Evolutionary conservation across 2,888 invertebrate genomes (phyloP), one percentile per base, ranked within the genome.

Genomic region (Lydus trimaculatus): DNA sequence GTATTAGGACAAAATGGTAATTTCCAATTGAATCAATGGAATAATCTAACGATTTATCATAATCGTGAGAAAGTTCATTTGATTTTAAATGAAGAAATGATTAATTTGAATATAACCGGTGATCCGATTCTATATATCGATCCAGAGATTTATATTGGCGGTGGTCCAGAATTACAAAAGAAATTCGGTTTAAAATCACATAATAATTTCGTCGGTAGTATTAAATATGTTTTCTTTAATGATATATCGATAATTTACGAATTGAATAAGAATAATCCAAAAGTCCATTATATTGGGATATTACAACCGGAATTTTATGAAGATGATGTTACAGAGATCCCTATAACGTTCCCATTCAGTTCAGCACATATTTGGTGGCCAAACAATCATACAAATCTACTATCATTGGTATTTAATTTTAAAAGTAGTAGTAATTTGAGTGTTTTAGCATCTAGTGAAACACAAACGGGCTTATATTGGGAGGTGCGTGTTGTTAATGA

Each of bases 171-270:
- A 82, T 84, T 94, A 70, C 88, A 93, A 80, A 94, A 94, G 85
- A 94, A 94, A 87, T 91, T 91, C 84, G 94, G 96, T 61, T 86
- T 85, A 17, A 77, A 79, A 67, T 85, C 85, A 0, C 79, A 79
- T 31, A 85, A 85, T 73, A 84, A 85, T 94, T 75, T 90, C 90
- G 79, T 96, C 92, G 67, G 98, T 28, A 94, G 94, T 76, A 84
- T 98, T 43, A 95, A 96, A 82, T 96, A 96, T 83, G 95, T 97
- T 60, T 97, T 95, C 84, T 96, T 95, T 85, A 97, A 97, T 84
- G 96, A 96, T 80, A 92, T 96, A 33, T 95, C 96, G 0, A 94
- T 98, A 74, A 87, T 98, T 71, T 96, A 96, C 82, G 95, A 96
- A 81, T 85, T 97, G 71, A 92, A 94, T 77, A 91, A 92, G 77